Conservation (phyloP, 2,888 invertebrate species). For the Eutolmus rufibarbis region DNA sequence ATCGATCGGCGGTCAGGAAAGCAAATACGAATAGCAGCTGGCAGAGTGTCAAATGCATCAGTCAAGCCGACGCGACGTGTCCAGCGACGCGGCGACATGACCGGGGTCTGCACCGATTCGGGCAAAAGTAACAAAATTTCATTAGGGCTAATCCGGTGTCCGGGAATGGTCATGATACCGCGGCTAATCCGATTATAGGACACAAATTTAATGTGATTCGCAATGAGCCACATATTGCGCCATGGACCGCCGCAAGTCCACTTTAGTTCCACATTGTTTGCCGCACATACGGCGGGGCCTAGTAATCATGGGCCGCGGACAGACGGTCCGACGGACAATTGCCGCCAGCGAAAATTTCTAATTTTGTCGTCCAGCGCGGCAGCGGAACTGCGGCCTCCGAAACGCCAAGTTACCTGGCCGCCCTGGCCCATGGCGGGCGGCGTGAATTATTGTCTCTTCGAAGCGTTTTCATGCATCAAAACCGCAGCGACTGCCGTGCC, state of each 20-base stretch:
- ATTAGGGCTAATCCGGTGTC: neutral
- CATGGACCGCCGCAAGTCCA: neutral
- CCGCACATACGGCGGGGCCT: neutral
- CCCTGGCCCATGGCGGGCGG: neutral
- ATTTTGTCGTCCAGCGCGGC: neutral
- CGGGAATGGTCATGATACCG: constrained; percentile 1
- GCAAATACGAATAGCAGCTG: neutral
- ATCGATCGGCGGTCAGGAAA: neutral
- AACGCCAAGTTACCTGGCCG: neutral
- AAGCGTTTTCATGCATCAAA: constrained; percentile 19
- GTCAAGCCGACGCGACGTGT: neutral
- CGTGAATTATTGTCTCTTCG: constrained; percentile 19
- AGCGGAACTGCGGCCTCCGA: neutral
- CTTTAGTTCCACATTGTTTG: neutral
- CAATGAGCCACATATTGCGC: neutral
- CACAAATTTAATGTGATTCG: neutral
- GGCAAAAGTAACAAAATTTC: neutral
- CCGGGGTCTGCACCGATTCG: neutral
- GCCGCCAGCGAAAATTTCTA: neutral
- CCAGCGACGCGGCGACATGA: neutral
- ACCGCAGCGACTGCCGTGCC: neutral
- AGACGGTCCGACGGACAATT: neutral
- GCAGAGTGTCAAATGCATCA: neutral
- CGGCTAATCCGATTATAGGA: constrained; percentile 8
- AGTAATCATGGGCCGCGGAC: neutral